A percentile compares a stretch with the other conserved stretches of the same genome.
phyloP scores from a whole-genome alignment of 2,113 vertebrate species.

The Phalacrocorax carbo region DNA sequence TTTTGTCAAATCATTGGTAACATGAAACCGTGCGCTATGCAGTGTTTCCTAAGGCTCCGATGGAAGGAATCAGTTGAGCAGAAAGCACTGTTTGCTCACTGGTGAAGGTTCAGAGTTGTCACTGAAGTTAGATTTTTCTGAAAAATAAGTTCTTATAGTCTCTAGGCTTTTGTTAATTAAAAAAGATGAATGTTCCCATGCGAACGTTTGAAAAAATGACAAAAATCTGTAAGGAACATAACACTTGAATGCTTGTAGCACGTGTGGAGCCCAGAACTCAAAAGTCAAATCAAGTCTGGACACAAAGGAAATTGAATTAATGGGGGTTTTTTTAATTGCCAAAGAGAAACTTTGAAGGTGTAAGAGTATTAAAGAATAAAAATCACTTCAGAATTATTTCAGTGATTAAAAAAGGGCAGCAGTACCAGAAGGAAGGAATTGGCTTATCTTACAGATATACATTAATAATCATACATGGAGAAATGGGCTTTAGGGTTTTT shows the following conservation, averaged over 20 bases:
- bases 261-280: neutral
- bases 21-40: neutral
- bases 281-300: neutral
- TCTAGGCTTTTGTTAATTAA: neutral
- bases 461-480: neutral
- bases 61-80: neutral
- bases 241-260: neutral
- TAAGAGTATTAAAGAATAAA: neutral
- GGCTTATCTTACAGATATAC: neutral
- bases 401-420: neutral
- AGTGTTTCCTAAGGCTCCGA: neutral
- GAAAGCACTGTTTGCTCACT: neutral
- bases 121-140: neutral
- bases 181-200: neutral
- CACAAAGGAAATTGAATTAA: neutral
- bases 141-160: neutral
- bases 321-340: neutral
- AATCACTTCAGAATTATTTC: neutral
- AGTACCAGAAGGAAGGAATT: neutral
- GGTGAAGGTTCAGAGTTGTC: neutral
- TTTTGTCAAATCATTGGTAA: neutral
- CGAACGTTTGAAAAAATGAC: neutral
- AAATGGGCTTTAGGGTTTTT: neutral
- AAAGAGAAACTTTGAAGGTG: neutral
- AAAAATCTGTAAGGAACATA: neutral